These are phyloP conservation scores for Pristionchus arcanus DNA, from an alignment of 2,888 invertebrate genomes.

Conservation along the genomic window DNA sequence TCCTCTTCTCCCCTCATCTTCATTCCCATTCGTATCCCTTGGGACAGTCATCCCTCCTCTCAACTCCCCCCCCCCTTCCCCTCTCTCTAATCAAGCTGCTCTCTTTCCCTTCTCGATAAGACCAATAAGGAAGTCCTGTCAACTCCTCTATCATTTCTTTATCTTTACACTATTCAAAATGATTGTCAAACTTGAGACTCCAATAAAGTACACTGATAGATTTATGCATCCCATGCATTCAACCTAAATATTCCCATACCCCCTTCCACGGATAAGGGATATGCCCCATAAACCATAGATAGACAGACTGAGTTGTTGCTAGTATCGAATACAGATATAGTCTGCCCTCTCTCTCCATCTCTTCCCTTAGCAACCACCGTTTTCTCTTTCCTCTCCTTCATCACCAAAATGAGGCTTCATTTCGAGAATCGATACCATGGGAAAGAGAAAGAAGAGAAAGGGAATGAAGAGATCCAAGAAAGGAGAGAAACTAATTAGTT, in stretches of 20 bases:
- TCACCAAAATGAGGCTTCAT: background rate
- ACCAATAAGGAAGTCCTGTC: background rate
- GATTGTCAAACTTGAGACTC: background rate
- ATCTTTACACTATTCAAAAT: background rate
- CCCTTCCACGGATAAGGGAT: too few relatives aligned
- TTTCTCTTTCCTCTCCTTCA: background rate
- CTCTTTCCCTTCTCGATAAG: background rate
- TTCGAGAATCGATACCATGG: constrained; percentile 2
- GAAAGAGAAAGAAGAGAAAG: background rate
- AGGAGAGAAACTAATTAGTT: constrained; percentile 36
- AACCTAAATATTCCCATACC: too few relatives aligned
- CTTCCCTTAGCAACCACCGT: constrained; percentile 28
- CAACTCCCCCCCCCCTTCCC: background rate
- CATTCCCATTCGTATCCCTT: background rate
- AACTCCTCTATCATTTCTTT: background rate
- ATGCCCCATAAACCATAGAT: background rate
- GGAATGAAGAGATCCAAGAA: background rate
- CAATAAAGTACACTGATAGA: background rate
- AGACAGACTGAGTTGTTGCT: background rate
- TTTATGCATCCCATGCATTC: background rate
- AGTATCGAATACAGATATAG: background rate
- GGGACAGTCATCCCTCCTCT: background rate
- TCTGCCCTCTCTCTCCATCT: background rate
- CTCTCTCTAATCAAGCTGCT: background rate
- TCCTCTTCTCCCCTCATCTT: background rate